Evolutionary conservation across 2,888 invertebrate genomes (phyloP), one percentile per base, ranked within the genome.

Genomic region (Lasioglossum lativentre): DNA sequence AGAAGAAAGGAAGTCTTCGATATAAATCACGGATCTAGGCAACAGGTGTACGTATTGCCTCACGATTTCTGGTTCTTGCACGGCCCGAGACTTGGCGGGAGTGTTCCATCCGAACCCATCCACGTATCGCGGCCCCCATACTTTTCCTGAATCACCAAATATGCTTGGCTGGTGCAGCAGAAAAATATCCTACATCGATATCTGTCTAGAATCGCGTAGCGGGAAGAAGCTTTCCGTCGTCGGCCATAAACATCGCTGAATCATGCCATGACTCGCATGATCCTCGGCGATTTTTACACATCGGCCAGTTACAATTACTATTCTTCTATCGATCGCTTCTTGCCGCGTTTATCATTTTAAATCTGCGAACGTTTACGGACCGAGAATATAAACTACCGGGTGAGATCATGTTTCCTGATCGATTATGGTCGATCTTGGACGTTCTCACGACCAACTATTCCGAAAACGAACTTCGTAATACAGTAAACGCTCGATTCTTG

Each of bases 41-140:
- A 93, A 93, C 93, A 93, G 93, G 93, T 93, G 93, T 92, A 92
- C 82, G 85, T 86, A 86, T 92, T 91, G 91, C 91, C 83, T 87
- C 90, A 90, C 88, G 87, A 87, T 88, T 85, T 34, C 88, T 83
- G 87, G 87, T 89, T 90, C 89, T 87, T 90, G 85, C 86, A 66
- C 83, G 78, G 73, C 84, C 84, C 52, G 78, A 72, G 78, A 82
- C 87, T 86, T 86, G 83, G 81, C 82, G 74, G 83, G 81, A 85
- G 83, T n/a, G n/a, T 80, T 89, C 79, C 82, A 75, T 76, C 78
- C 42, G 80, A 84, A 80, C 75, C 81, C 83, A 72, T 90, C 79
- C 86, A 84, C 87, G 82, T 90, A 82, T 77, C 79, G 78, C 42
- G 71, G 56, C 27, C 73, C 27, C 73, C 52, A 82, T 83, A 86